A percentile compares a stretch with the other conserved stretches of the same genome.
phyloP scores from a whole-genome alignment of 2,797 vertebrate species.

The Phrynocephalus forsythii region DNA sequence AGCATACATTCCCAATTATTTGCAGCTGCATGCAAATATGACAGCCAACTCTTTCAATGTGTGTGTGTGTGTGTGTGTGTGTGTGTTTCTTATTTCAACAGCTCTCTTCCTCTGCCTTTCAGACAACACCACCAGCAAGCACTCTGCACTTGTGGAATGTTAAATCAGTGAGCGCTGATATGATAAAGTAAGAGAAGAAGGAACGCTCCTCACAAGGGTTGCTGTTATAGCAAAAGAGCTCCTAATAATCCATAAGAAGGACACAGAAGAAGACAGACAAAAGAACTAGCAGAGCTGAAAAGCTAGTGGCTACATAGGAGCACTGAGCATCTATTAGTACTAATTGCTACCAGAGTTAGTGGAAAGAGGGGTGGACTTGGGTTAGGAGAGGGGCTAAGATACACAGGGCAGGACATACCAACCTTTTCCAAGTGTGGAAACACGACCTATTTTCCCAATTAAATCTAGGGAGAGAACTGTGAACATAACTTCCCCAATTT shows the following conservation, averaged over 20 bases:
- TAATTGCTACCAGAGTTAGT: slow-evolving; percentile 93
- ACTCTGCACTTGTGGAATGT: slow-evolving; percentile 72
- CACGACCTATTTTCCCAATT: slow-evolving; percentile 99
- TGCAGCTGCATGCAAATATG: slow-evolving; percentile 60
- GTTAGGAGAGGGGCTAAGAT: slow-evolving; percentile 98
- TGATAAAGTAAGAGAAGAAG: slow-evolving; percentile 74
- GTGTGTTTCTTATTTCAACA: slow-evolving; percentile 1
- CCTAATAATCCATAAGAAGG: slow-evolving; percentile 77
- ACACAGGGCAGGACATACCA: slow-evolving; percentile 99
- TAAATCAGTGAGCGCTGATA: slow-evolving; percentile 75
- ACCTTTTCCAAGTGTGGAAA: slow-evolving; percentile 99
- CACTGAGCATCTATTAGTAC: slow-evolving; percentile 85
- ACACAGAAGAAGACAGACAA: slow-evolving; percentile 80
- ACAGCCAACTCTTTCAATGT: slow-evolving; percentile 60
- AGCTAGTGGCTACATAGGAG: slow-evolving; percentile 83
- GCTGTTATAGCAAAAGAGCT: slow-evolving; percentile 74
- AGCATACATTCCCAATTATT: slow-evolving; percentile 58
- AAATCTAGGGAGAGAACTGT: slow-evolving; percentile 99
- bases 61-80: neutral
- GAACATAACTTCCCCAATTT: slow-evolving; percentile 93
- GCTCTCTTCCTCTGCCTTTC: slow-evolving; percentile 30
- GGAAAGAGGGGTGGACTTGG: slow-evolving; percentile 91
- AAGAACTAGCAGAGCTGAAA: slow-evolving; percentile 84
- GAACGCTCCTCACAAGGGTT: slow-evolving; percentile 72
- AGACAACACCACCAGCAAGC: slow-evolving; percentile 67